These are phyloP conservation scores for Pimephales promelas DNA, from an alignment of 2,113 vertebrate genomes.

Conservation along the genomic window DNA sequence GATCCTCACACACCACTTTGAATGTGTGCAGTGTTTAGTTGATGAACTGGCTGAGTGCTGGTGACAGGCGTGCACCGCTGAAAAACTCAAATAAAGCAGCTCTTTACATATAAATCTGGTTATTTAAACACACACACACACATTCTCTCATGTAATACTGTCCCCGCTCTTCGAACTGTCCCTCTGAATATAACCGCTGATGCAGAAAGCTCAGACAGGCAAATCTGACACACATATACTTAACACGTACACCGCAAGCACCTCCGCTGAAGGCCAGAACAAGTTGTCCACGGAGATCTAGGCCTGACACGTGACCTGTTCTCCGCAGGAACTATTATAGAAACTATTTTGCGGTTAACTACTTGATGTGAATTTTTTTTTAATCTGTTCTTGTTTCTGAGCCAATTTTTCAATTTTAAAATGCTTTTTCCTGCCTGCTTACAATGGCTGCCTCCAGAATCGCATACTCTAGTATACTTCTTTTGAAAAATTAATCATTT, in stretches of 20 bases:
- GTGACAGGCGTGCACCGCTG: conserved; percentile 86
- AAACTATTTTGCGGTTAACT: background rate
- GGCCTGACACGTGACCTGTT: background rate
- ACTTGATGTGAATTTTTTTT: background rate
- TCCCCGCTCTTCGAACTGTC: conserved; percentile 68
- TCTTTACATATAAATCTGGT: conserved; percentile 84
- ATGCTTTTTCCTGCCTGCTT: background rate
- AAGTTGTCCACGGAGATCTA: conserved; percentile 15
- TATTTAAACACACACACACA: conserved; percentile 77
- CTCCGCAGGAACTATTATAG: background rate
- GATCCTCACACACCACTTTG: background rate
- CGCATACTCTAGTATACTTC: background rate
- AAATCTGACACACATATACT: conserved; percentile 69
- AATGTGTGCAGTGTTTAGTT: conserved; percentile 83
- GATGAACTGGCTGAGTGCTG: conserved; percentile 89
- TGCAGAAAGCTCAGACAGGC: conserved; percentile 72
- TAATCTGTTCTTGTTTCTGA: background rate
- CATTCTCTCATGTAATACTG: background rate
- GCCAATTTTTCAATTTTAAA: background rate
- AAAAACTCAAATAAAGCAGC: conserved; percentile 87
- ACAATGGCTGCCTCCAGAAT: background rate
- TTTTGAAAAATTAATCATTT: background rate
- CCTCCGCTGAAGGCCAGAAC: background rate
- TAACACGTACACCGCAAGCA: conserved; percentile 11
- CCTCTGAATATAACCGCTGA: conserved; percentile 81